These are phyloP conservation scores for Bujurquina vittata DNA, from an alignment of 2,113 vertebrate species.

Conservation along the genomic window DNA sequence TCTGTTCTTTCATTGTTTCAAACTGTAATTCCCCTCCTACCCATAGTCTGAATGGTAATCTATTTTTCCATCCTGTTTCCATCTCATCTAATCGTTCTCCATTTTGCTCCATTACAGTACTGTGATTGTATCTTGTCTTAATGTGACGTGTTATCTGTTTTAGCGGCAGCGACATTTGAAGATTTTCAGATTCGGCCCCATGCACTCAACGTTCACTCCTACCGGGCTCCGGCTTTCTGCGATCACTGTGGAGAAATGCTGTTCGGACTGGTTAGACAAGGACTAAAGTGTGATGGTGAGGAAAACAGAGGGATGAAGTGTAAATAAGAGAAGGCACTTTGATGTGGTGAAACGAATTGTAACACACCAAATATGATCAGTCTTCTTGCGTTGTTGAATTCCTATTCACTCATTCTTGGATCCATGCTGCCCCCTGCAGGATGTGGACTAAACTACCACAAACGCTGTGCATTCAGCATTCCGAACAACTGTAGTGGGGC, in stretches of 20 bases:
- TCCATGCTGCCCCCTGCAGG: constrained; percentile 77
- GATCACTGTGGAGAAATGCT: constrained; percentile 94
- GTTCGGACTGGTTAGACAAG: constrained; percentile 90
- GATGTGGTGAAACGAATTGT: not conserved
- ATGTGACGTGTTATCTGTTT: constrained; percentile 30
- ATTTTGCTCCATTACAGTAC: not conserved
- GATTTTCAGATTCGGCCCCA: constrained; percentile 93
- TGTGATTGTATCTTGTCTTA: constrained; percentile 9
- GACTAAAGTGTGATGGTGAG: constrained; percentile 91
- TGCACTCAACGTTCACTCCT: constrained; percentile 89
- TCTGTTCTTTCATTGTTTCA: constrained; percentile 29
- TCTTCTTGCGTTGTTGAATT: not conserved
- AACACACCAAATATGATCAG: not conserved
- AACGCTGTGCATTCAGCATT: constrained; percentile 93
- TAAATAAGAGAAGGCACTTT: not conserved
- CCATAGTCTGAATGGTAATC: not conserved
- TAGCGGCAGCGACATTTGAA: constrained; percentile 89
- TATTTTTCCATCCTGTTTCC: constrained; percentile 14
- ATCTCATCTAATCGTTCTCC: not conserved
- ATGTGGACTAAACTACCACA: constrained; percentile 94
- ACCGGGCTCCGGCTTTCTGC: constrained; percentile 90
- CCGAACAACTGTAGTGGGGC: constrained; percentile 94
- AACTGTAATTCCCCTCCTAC: not conserved
- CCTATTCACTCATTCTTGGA: not conserved
- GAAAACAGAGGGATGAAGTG: not conserved